A percentile compares a stretch with the other conserved stretches of the same genome.
phyloP scores from a whole-genome alignment of 92 coral and sea anemone genomes.

The Blastomussa wellsi region DNA sequence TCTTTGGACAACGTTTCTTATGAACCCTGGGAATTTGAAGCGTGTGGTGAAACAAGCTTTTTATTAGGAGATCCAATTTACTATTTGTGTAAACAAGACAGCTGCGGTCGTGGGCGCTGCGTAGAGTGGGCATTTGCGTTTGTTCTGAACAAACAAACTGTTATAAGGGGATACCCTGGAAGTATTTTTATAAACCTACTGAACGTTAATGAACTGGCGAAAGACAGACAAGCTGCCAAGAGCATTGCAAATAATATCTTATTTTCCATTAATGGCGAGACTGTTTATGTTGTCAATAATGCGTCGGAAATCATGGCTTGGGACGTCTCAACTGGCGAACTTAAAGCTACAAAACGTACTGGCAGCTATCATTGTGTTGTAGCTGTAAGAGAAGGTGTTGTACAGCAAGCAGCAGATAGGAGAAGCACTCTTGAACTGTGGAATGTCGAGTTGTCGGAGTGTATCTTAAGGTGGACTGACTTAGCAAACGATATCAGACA shows the following conservation, averaged over 20 bases:
- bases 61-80: conserved; percentile 6
- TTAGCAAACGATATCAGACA: background rate
- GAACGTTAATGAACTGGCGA: background rate
- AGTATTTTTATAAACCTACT: background rate
- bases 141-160: background rate
- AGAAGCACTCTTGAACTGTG: background rate
- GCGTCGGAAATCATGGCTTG: background rate
- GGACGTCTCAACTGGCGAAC: background rate
- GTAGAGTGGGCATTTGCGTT: background rate
- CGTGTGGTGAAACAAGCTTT: background rate
- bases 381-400: background rate
- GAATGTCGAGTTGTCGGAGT: background rate
- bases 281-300: background rate
- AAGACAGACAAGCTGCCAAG: background rate
- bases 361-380: background rate
- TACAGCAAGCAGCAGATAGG: background rate
- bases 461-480: background rate
- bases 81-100: background rate
- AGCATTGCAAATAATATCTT: accelerated
- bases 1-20: too few relatives aligned
- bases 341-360: background rate
- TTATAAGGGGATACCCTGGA: background rate
- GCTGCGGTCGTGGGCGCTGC: too few relatives aligned
- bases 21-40: background rate
- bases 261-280: conserved; percentile 8